phyloP scores from a whole-genome alignment of 2,113 vertebrate species.

The Saccopteryx bilineata region DNA sequence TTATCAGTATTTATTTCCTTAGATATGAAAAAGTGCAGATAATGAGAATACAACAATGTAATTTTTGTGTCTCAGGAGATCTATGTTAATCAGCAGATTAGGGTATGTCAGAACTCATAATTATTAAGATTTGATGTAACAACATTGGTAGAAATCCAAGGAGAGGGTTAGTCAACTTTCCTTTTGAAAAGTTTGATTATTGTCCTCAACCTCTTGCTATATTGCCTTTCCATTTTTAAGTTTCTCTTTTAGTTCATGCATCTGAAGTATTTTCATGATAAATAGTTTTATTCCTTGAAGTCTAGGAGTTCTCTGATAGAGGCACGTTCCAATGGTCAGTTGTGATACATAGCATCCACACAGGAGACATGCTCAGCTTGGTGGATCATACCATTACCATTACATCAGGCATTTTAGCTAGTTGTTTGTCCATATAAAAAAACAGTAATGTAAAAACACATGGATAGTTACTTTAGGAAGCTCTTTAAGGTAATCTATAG shows the following conservation, averaged over 20 bases:
- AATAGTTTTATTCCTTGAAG: neutral
- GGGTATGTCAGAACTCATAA: neutral
- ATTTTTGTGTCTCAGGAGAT: neutral
- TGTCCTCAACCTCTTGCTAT: neutral
- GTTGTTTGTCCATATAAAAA: neutral
- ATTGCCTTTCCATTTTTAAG: neutral
- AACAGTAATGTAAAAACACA: neutral
- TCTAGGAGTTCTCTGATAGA: neutral
- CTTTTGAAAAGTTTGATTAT: neutral
- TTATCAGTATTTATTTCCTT: constrained; percentile 15
- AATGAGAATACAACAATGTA: neutral
- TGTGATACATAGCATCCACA: neutral
- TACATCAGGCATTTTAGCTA: neutral
- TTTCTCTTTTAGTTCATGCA: neutral
- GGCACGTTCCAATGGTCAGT: neutral
- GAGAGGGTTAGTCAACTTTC: neutral
- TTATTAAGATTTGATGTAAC: neutral
- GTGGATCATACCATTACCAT: neutral
- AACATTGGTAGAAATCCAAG: neutral
- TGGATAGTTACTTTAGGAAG: neutral
- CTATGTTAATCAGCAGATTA: neutral
- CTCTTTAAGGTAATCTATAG: neutral
- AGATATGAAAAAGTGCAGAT: neutral
- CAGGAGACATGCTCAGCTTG: too few species aligned
- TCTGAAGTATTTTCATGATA: neutral